Percentiles rank a stretch among this genome's conserved stretches.
These are phyloP conservation scores for Drosophila ficusphila DNA, from an alignment of 1,140 invertebrate genomes.

Conservation along the genomic window DNA sequence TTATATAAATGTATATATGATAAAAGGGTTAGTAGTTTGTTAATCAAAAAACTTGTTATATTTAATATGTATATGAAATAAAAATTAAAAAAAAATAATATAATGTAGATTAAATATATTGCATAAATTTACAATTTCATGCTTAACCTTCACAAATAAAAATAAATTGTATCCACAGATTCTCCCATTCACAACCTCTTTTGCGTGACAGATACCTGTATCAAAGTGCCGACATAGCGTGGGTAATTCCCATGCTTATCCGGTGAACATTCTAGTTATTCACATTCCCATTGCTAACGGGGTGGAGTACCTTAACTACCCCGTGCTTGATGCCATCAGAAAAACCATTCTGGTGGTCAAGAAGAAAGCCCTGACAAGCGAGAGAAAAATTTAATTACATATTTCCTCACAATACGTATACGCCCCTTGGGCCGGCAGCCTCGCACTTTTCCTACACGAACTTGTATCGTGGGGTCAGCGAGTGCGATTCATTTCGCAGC, in stretches of 20 bases:
- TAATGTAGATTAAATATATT: no score
- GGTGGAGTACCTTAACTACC: background rate
- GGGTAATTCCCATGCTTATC: background rate
- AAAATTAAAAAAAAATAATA: no score
- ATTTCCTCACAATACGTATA: constrained; percentile 64
- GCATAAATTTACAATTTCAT: no score
- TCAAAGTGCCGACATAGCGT: background rate
- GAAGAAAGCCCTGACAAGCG: constrained; percentile 13
- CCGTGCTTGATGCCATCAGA: background rate
- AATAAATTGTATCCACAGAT: no score
- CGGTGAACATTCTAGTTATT: background rate
- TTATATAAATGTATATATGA: no score
- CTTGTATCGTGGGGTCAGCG: constrained; percentile 48
- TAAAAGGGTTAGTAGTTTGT: no score
- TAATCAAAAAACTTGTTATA: no score
- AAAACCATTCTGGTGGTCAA: constrained; percentile 11
- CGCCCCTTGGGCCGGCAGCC: constrained; percentile 27
- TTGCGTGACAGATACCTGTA: background rate
- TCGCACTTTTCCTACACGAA: constrained; percentile 17
- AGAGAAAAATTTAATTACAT: constrained; percentile 73
- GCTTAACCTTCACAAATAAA: no score
- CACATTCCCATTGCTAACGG: background rate
- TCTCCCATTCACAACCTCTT: no score
- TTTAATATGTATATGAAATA: no score
- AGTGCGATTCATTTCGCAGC: constrained; percentile 46